Base-by-base conservation (phyloP, 64 coral and sea anemone species). In the Catalaphyllia jardinei region DNA sequence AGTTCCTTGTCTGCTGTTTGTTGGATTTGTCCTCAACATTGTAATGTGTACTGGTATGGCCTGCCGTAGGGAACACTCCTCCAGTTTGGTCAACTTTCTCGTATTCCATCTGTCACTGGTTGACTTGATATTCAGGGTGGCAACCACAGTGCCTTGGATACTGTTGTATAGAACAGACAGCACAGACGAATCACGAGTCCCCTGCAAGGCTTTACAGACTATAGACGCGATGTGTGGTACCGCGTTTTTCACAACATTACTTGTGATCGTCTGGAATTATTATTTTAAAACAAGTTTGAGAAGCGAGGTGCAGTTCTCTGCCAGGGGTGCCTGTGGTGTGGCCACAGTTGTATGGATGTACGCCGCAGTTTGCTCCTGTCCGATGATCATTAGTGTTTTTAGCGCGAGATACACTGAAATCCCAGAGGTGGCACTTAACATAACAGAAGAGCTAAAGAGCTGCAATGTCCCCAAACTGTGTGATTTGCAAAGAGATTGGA, bases 81-180 rank as follows among this genome's bases (percentile, higher is more conserved):
- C 60, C 10, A 61, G 60, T 33, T 87, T 87, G 67, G 50, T 62
- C 11, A 87, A 87, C 49, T 75, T 87, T 35, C 74, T 87, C 39
- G 74, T 87, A 29, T 87, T 87, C 46, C 67, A 87, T 20, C 46
- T 87, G 46, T 87, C 86, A 12, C 10, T 87, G 12, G 60, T 73
- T 18, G 71, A 87, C 19, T 16, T 74, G 3, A 75, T 74, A 17
- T 87, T 75, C 60, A 74, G 86, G 57, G 17, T 57, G 69, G 5
- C 33, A 55, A 87, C 50, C 1, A 8, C 55, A 19, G 69, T 35
- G 18, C 52, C 67, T 4, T 61, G 19, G 38, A 55, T 87, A 54
- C 39, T 52, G 18, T 55, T 74, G 7, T 8, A 4, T 1, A 24
- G 33, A 16, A 51, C 46, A 7, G 31, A 54, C 29, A 74, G 24